phyloP scores from a whole-genome alignment of 2,113 vertebrate species.

The Prunella fulvescens region DNA sequence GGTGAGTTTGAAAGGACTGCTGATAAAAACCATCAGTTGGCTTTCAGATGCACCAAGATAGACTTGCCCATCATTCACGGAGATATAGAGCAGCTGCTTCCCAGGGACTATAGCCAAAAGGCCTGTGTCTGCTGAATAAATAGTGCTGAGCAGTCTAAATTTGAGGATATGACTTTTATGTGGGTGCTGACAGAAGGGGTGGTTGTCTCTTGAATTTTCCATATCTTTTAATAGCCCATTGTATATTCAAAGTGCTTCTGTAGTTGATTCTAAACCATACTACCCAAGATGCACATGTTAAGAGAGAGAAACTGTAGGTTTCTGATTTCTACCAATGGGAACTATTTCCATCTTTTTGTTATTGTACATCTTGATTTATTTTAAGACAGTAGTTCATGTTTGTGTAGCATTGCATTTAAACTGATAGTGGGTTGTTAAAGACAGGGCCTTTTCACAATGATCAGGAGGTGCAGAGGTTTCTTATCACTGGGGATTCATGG shows the following conservation, averaged over 20 bases:
- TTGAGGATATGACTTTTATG: background rate
- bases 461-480: background rate
- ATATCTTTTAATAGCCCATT: background rate
- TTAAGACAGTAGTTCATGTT: background rate
- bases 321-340: background rate
- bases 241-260: background rate
- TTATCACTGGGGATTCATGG: background rate
- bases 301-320: background rate
- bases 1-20: background rate
- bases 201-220: background rate
- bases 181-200: background rate
- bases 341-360: background rate
- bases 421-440: background rate
- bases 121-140: background rate
- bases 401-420: background rate
- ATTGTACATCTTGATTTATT: background rate
- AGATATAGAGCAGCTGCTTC: background rate
- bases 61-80: background rate
- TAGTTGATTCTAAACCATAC: background rate
- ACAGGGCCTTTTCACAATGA: background rate
- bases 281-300: rapidly evolving
- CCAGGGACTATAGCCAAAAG: background rate
- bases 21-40: background rate
- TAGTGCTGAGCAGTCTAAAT: background rate
- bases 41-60: background rate